Evolutionary conservation across 2,888 invertebrate genomes (phyloP).

Genomic region (Sphaerophoria taeniata): DNA sequence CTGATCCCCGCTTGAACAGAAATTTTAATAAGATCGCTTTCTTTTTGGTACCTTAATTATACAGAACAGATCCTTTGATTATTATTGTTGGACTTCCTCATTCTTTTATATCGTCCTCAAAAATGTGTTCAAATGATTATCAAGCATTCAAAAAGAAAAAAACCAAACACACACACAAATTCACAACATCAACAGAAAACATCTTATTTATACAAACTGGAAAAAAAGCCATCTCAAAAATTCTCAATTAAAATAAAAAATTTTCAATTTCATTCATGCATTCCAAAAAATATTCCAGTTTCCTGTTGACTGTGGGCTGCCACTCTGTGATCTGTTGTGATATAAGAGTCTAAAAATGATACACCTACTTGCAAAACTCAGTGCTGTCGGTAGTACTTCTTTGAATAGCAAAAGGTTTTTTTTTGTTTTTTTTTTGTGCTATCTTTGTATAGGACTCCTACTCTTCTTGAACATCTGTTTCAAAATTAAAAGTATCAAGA

Average conservation of each 20-base stretch:
- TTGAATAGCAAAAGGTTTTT: not conserved
- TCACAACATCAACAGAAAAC: not conserved
- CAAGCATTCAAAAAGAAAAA: not conserved
- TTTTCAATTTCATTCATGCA: constrained; percentile 74
- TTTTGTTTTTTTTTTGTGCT: not conserved
- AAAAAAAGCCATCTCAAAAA: constrained; percentile 20
- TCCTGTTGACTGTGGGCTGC: constrained; percentile 62
- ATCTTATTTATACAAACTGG: not conserved
- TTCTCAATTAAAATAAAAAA: constrained; percentile 72
- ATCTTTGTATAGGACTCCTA: not conserved
- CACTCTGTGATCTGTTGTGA: constrained; percentile 10
- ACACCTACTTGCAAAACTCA: constrained; percentile 41
- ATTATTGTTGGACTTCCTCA: constrained; percentile 64
- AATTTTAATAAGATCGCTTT: constrained; percentile 1
- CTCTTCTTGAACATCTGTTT: not conserved
- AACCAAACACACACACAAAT: not conserved
- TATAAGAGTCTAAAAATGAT: constrained; percentile 4
- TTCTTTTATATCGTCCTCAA: constrained; percentile 48
- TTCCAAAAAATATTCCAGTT: constrained; percentile 59
- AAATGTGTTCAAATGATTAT: constrained; percentile 51
- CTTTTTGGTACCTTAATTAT: not conserved
- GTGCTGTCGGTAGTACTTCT: constrained; percentile 8
- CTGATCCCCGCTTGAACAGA: constrained; percentile 21
- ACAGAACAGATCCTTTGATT: constrained; percentile 37
- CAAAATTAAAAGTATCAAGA: no score